Conservation (phyloP, 2,888 invertebrate genomes). For the Anthophora plumipes region DNA sequence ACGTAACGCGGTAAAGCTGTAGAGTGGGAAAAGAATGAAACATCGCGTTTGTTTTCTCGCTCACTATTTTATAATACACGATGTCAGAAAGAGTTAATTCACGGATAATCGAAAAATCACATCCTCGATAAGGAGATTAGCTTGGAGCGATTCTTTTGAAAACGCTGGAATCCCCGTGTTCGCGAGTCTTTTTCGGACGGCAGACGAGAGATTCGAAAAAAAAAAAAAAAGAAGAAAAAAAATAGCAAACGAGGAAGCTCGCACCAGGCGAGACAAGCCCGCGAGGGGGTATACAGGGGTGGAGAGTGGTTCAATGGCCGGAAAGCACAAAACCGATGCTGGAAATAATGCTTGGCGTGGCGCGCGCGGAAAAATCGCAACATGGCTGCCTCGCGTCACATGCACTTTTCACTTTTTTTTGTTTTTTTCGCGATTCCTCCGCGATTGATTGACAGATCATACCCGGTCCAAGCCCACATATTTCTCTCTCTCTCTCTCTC, state of each 20-base stretch:
- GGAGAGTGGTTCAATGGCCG: slow-evolving; percentile 70
- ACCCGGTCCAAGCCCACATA: slow-evolving; percentile 51
- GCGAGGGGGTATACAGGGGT: slow-evolving; percentile 6
- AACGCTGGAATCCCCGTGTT: not conserved
- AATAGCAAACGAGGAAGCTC: slow-evolving; percentile 46
- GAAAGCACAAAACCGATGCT: slow-evolving; percentile 74
- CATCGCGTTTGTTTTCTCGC: no score
- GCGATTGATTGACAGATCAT: slow-evolving; percentile 74
- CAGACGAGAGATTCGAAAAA: slow-evolving; percentile 49
- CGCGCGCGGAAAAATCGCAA: slow-evolving; percentile 70
- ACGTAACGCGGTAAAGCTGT: no score
- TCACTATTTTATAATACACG: no score
- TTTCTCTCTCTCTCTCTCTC: slow-evolving; percentile 39
- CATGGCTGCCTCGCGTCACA: slow-evolving; percentile 73
- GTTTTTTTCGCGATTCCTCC: slow-evolving; percentile 66
- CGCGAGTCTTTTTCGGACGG: slow-evolving; percentile 8
- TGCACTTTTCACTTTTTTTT: slow-evolving; percentile 70
- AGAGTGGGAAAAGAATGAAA: no score
- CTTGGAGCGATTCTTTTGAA: not conserved
- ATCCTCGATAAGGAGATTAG: no score
- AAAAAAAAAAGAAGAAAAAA: slow-evolving; percentile 52
- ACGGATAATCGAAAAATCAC: not conserved
- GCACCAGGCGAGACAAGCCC: slow-evolving; percentile 35
- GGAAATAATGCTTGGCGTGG: slow-evolving; percentile 68
- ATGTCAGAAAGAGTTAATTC: not conserved